These are phyloP conservation scores for Cephalotes varians DNA, from an alignment of 2,888 invertebrate genomes.

Conservation along the genomic window DNA sequence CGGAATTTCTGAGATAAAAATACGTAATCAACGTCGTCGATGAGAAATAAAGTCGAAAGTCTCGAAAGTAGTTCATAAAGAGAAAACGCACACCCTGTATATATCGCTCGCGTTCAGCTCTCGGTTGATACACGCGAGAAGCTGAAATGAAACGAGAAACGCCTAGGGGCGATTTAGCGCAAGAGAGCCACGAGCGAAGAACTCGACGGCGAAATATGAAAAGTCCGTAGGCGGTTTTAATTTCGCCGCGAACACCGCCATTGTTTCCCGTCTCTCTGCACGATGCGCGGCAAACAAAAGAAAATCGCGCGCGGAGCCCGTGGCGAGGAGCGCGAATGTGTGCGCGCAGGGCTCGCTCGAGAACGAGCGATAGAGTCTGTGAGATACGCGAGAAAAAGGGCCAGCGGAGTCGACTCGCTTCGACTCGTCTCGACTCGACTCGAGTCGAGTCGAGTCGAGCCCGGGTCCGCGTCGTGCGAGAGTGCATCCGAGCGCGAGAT, in stretches of 20 bases:
- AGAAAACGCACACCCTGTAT: not conserved
- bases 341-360: conserved; percentile 28
- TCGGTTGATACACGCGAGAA: conserved; percentile 74
- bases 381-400: conserved; percentile 50
- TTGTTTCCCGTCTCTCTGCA: conserved; percentile 80
- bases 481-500: conserved; percentile 39
- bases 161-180: conserved; percentile 76
- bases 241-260: conserved; percentile 85
- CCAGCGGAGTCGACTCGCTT: not conserved
- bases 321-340: conserved; percentile 40
- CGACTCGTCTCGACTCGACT: not conserved
- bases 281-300: conserved; percentile 72
- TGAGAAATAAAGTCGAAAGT: not conserved
- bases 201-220: conserved; percentile 81
- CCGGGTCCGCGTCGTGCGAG: not conserved
- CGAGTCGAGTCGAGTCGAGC: conserved; percentile 8
- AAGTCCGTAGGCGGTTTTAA: conserved; percentile 85
- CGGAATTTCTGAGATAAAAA: not conserved
- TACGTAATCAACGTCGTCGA: not conserved
- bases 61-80: not conserved
- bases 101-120: conserved; percentile 19
- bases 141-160: conserved; percentile 83
- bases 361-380: conserved; percentile 31
- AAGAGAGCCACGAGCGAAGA: conserved; percentile 51
- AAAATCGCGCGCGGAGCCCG: conserved; percentile 57